Evolutionary conservation across 2,888 invertebrate species (phyloP), one percentile per base, ranked within the genome.

Genomic region (Machimus rusticus): DNA sequence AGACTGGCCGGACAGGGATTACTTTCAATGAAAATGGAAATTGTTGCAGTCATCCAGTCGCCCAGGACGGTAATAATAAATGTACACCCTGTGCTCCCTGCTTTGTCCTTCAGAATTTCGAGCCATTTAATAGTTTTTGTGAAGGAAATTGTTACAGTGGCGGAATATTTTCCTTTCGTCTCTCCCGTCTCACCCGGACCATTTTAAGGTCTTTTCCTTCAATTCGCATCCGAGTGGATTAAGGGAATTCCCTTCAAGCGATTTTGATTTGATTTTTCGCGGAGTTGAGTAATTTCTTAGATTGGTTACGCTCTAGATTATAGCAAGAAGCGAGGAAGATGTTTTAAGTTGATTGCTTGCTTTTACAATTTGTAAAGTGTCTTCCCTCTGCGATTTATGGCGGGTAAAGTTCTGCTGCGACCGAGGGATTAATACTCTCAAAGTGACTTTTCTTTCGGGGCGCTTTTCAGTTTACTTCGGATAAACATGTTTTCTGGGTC

Each of bases 1-100:
- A 23, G 46, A 55, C 81, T 34, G 12, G 31, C 51, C 14, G 43
- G 19, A 19, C 37, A 14, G 82, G 37, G 37, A 82, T 82, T 82
- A 82, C 37, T 82, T 57, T 55, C 34, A 82, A 82, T 82, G 82
- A 82, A 82, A 82, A 82, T 66, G 82, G 82, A 57, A 82, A 82
- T 82, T 34, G 66, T 66, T 82, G 82, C 82, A 82, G 82, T 82
- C 55, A 66, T 14, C 39, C 57, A 55, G 55, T 82, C 82, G 82
- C 66, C 57, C 57, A 37, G 66, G 39, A 82, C 19, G 37, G 28
- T 12, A 82, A 66, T 82, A 82, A 82, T 82, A 66, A 82, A 82
- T 82, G 66, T 82, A 51, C 51, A 55, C 51, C 14, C 34, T 9
- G 34, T 34, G 34, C 6, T 46, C 66, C 28, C 37, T 6, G 82